Base-by-base conservation (phyloP, 2,113 vertebrate genomes). In the Calidris pygmaea region DNA sequence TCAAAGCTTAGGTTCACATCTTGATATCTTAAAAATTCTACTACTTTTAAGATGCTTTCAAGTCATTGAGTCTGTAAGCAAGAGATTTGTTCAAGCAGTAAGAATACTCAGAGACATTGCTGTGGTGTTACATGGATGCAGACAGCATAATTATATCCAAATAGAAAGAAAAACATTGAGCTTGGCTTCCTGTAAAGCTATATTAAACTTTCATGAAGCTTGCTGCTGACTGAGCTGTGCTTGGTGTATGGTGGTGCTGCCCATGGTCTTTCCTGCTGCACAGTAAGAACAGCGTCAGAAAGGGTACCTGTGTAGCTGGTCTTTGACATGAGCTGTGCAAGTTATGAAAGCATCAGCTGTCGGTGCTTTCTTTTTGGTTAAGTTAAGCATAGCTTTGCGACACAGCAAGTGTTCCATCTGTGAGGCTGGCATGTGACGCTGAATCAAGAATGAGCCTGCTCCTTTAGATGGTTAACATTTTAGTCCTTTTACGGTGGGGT, bases 121-220 rank as follows among this genome's bases (percentile, higher is more conserved):
- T 79, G 30, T 87, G 71, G 34, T 1, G 1, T 85, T 89, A 9
- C 2, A 3, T 71, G 66, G 83, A 65, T 0, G 0, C 58, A 81
- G 78, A 35, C 72, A 55, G 76, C 53, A 14, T 50, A 59, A 59
- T 23, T 56, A 8, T 80, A 20, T 52, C 56, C 82, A 39, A 77
- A 72, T 24, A 66, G 67, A 94, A 95, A 65, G 53, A 75, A 92
- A 93, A 92, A 87, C 58, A 73, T 55, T 74, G 77, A 92, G 66
- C 78, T 82, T 95, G 93, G 91, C 93, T 97, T 94, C 86, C 85
- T 95, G 94, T 96, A 87, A 89, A 91, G 84, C 86, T 53, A 0
- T 74, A 47, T 96, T 93, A 79, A 77, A 81, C 60, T 85, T 95
- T 16, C 45, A 27, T 76, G 81, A 92, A 94, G 67, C 85, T 93